A percentile compares a stretch with the other conserved stretches of the same genome.
phyloP scores from a whole-genome alignment of 1,140 invertebrate genomes.

The Artemia franciscana region DNA sequence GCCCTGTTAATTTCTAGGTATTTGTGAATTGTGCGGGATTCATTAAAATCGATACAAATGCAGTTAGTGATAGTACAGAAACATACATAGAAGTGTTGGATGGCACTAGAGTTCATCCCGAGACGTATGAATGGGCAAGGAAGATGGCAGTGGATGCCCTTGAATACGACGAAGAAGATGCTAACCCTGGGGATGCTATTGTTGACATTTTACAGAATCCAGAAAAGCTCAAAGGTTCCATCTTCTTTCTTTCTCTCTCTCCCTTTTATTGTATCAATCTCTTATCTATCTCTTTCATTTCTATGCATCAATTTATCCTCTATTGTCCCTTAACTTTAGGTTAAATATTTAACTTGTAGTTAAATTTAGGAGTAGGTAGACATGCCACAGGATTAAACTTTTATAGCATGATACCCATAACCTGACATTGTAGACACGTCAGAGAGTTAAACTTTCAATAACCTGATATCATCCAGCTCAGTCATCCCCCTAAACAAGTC shows the following conservation, averaged over 20 bases:
- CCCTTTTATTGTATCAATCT: too few relatives aligned
- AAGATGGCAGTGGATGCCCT: conserved; percentile 99
- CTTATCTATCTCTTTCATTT: too few relatives aligned
- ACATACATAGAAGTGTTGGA: conserved; percentile 89
- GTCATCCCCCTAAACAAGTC: too few relatives aligned
- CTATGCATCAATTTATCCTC: too few relatives aligned
- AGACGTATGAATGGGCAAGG: conserved; percentile 96
- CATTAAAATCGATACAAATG: conserved; percentile 92
- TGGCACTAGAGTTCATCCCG: conserved; percentile 91
- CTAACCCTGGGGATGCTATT: conserved; percentile 83
- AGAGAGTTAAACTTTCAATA: too few relatives aligned
- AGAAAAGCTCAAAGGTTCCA: conserved; percentile 47
- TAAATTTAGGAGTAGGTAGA: too few relatives aligned
- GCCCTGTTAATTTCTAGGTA: conserved; percentile 26
- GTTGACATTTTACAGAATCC: conserved; percentile 93
- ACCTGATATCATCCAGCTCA: too few relatives aligned
- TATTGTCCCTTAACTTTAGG: too few relatives aligned
- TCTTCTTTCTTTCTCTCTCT: neutral
- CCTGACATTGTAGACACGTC: too few relatives aligned
- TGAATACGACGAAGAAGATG: conserved; percentile 59
- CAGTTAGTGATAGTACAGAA: conserved; percentile 76
- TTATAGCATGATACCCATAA: too few relatives aligned
- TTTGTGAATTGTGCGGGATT: conserved; percentile 99
- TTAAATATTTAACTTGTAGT: too few relatives aligned
- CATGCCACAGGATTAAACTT: too few relatives aligned